Conservation (phyloP, 2,888 invertebrate genomes). For the Conistra vaccinii region DNA sequence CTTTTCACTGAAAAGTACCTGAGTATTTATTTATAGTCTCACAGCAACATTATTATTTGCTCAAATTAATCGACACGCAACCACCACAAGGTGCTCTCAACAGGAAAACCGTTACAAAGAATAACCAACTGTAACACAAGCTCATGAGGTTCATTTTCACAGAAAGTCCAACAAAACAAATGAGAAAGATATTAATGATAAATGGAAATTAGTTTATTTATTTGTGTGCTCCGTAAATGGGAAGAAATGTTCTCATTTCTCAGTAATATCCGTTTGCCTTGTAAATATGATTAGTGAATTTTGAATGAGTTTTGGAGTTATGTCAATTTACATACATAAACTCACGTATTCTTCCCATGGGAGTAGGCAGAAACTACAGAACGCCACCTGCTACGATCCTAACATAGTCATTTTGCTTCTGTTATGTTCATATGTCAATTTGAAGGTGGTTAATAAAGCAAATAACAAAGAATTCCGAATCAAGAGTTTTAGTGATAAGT, state of each 20-base stretch:
- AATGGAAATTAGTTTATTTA: conserved; percentile 50
- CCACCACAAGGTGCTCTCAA: conserved; percentile 32
- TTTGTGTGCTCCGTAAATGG: conserved; percentile 23
- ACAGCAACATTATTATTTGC: conserved; percentile 32
- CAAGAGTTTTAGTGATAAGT: neutral
- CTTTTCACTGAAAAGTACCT: conserved; percentile 2
- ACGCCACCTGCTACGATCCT: neutral
- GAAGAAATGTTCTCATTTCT: conserved; percentile 15
- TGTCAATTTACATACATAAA: neutral
- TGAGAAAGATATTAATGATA: conserved; percentile 34
- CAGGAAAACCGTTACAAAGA: conserved; percentile 1
- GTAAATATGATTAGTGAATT: conserved; percentile 7
- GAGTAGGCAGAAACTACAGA: too few species aligned
- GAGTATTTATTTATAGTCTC: conserved; percentile 15
- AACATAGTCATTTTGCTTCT: neutral
- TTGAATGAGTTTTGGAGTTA: neutral
- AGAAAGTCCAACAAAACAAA: neutral
- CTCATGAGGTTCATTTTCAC: neutral
- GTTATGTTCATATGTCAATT: neutral
- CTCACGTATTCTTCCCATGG: too few species aligned
- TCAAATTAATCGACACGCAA: conserved; percentile 57
- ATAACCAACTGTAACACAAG: conserved; percentile 2
- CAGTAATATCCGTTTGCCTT: conserved; percentile 23
- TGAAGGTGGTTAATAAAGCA: neutral
- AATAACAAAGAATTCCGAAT: neutral